A percentile compares a stretch with the other conserved stretches of the same genome.
Conservation (phyloP, 2,888 invertebrate species). For the Meteorus colon region DNA sequence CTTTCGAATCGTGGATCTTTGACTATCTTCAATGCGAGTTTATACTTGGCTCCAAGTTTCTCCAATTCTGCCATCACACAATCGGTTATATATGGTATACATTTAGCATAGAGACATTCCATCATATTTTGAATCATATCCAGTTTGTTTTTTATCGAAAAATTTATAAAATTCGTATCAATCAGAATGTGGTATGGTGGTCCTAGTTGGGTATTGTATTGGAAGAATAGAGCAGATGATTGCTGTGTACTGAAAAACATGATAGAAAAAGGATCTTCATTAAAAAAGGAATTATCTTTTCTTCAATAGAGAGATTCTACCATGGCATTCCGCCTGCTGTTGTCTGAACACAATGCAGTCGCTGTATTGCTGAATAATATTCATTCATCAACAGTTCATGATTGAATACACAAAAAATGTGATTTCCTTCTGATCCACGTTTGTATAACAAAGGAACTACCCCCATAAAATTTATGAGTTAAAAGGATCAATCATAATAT, state of each 20-base stretch:
- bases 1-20: slow-evolving; percentile 96
- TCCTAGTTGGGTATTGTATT: slow-evolving; percentile 97
- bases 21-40: slow-evolving; percentile 94
- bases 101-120: slow-evolving; percentile 99
- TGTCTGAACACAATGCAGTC: background rate
- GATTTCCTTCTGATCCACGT: no score
- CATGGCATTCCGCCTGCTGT: no score
- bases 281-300: no score
- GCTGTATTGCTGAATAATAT: no score
- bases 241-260: slow-evolving; percentile 78
- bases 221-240: slow-evolving; percentile 96
- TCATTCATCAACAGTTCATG: no score
- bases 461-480: slow-evolving; percentile 19
- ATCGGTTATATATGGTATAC: slow-evolving; percentile 97
- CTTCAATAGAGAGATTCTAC: no score
- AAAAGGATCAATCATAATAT: background rate
- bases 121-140: slow-evolving; percentile 98
- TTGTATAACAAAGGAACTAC: no score
- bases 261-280: no score
- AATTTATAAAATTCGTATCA: slow-evolving; percentile 99
- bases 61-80: slow-evolving; percentile 98
- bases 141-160: slow-evolving; percentile 97
- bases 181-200: slow-evolving; percentile 97
- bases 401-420: no score
- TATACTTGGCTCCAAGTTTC: slow-evolving; percentile 95